Conservation (phyloP, 2,113 vertebrate genomes). For the Pteropus alecto region DNA sequence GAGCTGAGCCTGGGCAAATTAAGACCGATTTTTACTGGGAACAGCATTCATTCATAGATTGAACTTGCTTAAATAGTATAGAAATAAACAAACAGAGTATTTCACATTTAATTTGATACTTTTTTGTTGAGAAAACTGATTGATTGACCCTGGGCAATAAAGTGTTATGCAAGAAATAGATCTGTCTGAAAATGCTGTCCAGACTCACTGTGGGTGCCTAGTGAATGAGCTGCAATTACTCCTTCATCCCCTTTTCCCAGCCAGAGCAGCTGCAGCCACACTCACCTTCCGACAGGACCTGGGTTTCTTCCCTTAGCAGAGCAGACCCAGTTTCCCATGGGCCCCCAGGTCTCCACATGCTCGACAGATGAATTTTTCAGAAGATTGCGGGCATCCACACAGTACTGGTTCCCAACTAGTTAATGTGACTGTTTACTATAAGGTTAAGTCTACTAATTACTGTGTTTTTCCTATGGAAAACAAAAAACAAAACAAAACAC, state of each 20-base stretch:
- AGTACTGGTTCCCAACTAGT: not conserved
- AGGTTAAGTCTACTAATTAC: not conserved
- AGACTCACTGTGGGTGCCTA: not conserved
- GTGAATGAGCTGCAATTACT: not conserved
- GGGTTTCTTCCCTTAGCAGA: not conserved
- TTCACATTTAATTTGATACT: not conserved
- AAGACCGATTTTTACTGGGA: not conserved
- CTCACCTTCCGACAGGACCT: not conserved
- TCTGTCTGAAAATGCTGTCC: not conserved
- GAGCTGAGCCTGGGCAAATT: not conserved
- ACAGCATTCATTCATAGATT: not conserved
- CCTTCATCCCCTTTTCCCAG: not conserved
- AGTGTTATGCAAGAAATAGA: not conserved
- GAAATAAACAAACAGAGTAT: not conserved
- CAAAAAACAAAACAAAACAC: not conserved
- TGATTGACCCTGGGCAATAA: not conserved
- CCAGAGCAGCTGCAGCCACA: not conserved
- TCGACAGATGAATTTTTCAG: not conserved
- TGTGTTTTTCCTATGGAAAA: not conserved
- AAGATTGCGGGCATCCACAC: not conserved
- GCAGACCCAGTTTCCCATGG: not conserved
- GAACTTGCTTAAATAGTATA: not conserved
- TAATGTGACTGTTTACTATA: not conserved
- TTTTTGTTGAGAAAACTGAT: conserved; percentile 15
- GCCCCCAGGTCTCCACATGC: not conserved